Base-by-base conservation (phyloP, 2,888 invertebrate genomes). In the Thelaira solivaga region DNA sequence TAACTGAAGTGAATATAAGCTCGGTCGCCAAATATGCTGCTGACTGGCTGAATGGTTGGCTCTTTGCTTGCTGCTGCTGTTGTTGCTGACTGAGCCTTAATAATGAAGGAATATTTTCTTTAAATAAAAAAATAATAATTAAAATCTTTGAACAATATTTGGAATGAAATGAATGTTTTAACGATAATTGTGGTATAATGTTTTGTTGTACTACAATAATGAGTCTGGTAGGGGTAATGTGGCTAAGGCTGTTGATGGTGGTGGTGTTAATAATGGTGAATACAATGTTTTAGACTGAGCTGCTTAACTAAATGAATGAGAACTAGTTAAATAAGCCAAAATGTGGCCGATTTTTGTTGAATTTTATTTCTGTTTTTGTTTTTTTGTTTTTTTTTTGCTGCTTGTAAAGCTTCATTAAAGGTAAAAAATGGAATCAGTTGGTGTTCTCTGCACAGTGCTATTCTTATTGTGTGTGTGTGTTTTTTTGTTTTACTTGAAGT, bases 1-100 rank as follows among this genome's bases (percentile, higher is more conserved):
- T 74, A 80, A 83, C 80, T 83, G 75, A 80, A 80, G 76, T 49
- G 76, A 61, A 76, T 34, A 67, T 76, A 72, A 73, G 61, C 45
- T 26, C 55, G 43, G 43, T 41, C 34, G 10, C 29, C 49, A 29
- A 47, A 59, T 18, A 59, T 43, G 26, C 59, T 39, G 43, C 51
- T 55, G 24, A 53, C 39, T 24, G n/a, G n/a, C 31, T 22, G 24
- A n/a, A n/a, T n/a, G n/a, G n/a, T n/a, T n/a, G n/a, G n/a, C n/a
- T n/a, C 41, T 24, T 26, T 22, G 24, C n/a, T 5, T 62, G 18
- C 16, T 16, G 4, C n/a, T 36, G 13, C 10, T 55, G 5, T 16
- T 47, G 13, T 0, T 39, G 10, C 22, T 10, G 26, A 34, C n/a
- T n/a, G n/a, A n/a, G n/a, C n/a, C n/a, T n/a, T 36, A 24, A 13